Evolutionary conservation across 2,888 invertebrate species (phyloP).

Genomic region (Cancer borealis): DNA sequence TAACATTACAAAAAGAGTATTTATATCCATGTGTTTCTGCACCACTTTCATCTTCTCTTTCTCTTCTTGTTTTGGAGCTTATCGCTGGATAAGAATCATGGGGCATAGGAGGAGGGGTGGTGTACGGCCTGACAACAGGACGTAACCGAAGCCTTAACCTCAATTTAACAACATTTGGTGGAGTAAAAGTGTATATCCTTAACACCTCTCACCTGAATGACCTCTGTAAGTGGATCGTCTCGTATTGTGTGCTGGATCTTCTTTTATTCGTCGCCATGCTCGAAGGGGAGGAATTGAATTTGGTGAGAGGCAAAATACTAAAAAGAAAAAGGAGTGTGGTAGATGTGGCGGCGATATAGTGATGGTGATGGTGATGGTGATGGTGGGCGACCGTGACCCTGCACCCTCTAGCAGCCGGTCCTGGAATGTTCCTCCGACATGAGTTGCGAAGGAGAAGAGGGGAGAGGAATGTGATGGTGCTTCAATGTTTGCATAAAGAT

Average conservation of each 20-base stretch:
- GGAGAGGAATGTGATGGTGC: conserved; percentile 35
- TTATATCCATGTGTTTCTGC: neutral
- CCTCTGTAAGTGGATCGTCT: neutral
- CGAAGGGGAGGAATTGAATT: neutral
- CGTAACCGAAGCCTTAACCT: neutral
- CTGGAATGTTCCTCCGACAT: conserved; percentile 39
- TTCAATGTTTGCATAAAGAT: neutral
- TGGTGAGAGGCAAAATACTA: neutral
- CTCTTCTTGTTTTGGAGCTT: neutral
- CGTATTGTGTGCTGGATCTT: neutral
- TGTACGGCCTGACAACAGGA: neutral
- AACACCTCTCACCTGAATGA: conserved; percentile 16
- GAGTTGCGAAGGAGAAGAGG: conserved; percentile 30
- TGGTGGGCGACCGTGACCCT: conserved; percentile 41
- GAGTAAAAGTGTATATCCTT: neutral
- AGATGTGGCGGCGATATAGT: conserved; percentile 9
- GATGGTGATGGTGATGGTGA: conserved; percentile 33
- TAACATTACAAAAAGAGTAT: neutral
- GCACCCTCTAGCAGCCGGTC: conserved; percentile 34
- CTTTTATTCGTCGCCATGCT: neutral
- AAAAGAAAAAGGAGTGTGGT: neutral
- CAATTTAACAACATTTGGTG: neutral
- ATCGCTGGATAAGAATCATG: neutral
- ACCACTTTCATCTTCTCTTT: neutral
- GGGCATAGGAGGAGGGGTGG: neutral